Base-by-base conservation (phyloP, 2,797 vertebrate genomes). In the Oreortyx pictus region DNA sequence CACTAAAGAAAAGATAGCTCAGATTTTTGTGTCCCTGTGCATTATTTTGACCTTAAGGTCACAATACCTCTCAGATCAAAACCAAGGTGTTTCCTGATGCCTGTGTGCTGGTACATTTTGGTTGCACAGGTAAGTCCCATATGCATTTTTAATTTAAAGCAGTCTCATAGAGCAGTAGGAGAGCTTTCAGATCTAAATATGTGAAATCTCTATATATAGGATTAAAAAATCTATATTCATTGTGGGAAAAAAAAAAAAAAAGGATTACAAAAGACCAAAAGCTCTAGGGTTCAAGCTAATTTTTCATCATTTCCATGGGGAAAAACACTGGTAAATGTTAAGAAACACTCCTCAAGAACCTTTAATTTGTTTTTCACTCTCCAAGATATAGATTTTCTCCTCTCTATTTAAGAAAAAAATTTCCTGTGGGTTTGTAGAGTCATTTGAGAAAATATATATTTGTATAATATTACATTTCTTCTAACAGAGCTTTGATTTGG, bases 341-440 rank as follows among this genome's bases (percentile, higher is more conserved):
- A 96, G 94, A 92, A 96, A 96, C 91, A 95, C 87, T 91, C 80
- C 93, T 96, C 90, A 89, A 96, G 93, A 95, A 92, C 90, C 92
- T 96, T 94, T 96, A 96, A 96, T 95, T 94, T 96, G 92, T 96
- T 96, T 96, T 96, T 92, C 91, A 80, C 61, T 96, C 91, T 95
- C 79, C 2, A 33, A 90, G 90, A 94, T 96, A 96, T 90, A 88
- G 93, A 94, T 96, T 96, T 94, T 89, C 86, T 92, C 27, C 52
- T 89, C 94, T 83, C 64, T 37, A 86, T 82, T 94, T 96, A 94
- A 89, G 86, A 93, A 64, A 72, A 82, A 83, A 54, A 82, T 24
- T 57, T 95, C 95, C 91, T 93, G 71, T 93, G 92, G 88, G 87
- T 94, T 93, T 77, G 85, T 76, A 64, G 50, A 94, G 67, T 90